Evolutionary conservation across 2,113 vertebrate genomes (phyloP), one percentile per base, ranked within the genome.

Genomic region (Perognathus longimembris): DNA sequence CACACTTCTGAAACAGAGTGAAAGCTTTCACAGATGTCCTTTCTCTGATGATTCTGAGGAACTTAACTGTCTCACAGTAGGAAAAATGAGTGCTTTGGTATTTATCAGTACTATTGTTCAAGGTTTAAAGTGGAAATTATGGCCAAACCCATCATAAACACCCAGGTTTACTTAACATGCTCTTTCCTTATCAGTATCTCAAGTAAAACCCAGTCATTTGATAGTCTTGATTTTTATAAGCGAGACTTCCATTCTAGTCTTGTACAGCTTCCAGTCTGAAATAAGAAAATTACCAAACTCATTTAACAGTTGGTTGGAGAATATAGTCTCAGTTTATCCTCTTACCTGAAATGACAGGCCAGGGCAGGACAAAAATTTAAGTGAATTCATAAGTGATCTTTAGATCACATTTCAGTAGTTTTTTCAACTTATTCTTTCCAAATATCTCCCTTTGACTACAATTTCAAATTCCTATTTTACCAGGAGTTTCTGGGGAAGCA

Each of bases 361-460:
- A 8, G 3, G 10, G 7, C 63, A 70, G 12, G n/a, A 64, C 71
- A n/a, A 80, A 96, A 87, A 90, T 9, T 18, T 45, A 90, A 90
- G 11, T 57, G 34, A 90, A 93, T 88, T 87, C 78, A 89, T 2
- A 84, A 5, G 64, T 30, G 36, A 54, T 17, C 32, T 22, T 36
- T 0, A 45, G 15, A 91, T 64, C 42, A 28, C 18, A 93, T 50
- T 87, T 80, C 45, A 70, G 34, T 70, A 66, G 86, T 24, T 59
- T 64, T 73, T 94, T 91, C 38, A 74, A 79, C 59, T 93, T 83
- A 74, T 11, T 81, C 61, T 76, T 40, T 85, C 73, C 18, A 78
- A 75, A 83, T 6, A 83, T 28, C 7, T 86, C 1, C 57, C 30
- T 89, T 87, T 85, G 80, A 18, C 28, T 63, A 69, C 6, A 92